Base-by-base conservation (phyloP, 1,140 invertebrate species). In the Zaprionus ghesquierei region DNA sequence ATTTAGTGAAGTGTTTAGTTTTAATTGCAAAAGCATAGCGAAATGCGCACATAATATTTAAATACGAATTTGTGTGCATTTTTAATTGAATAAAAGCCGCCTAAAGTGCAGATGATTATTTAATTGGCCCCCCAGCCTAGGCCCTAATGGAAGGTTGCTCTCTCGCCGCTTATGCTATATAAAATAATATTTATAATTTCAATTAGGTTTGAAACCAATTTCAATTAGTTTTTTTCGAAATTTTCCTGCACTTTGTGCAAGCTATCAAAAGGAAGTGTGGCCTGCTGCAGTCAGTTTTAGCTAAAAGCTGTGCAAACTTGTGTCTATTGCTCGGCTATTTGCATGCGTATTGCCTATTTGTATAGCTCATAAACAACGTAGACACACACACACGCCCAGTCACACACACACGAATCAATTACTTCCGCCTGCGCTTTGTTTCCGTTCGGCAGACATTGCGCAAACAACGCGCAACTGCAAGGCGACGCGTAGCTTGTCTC, bases 381-480 rank as follows among this genome's bases (percentile, higher is more conserved):
- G 3, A 58, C 55, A 59, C 41, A 71, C 35, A 58, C 33, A 65
- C 25, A 69, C 23, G 10, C 63, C 3, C 0, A 29, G 27, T 66
- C 41, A 38, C 63, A 78, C 38, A 63, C 69, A 78, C 59, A 62
- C 75, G 79, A 87, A 79, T 87, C 78, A 86, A 86, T 86, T 81
- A 75, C 82, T 76, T 86, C 82, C 82, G 82, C 75, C 59, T 69
- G 71, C 59, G 76, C 71, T 79, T 87, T 82, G 81, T 72, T 86
- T 86, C 75, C 82, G 78, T 78, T 81, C 63, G 46, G 50, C 60
- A 62, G 63, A 74, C 75, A 75, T 79, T 77, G 72, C 63, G 58
- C 44, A 79, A 76, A 62, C 38, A 62, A 9, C 62, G 61, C 5
- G n/a, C n/a, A n/a, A 35, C 61, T 56, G 61, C 31, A 77, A 72